Percentiles rank a stretch among this genome's conserved stretches.
Evolutionary conservation across 2,113 vertebrate species (phyloP).

Genomic region (Paralichthys olivaceus): DNA sequence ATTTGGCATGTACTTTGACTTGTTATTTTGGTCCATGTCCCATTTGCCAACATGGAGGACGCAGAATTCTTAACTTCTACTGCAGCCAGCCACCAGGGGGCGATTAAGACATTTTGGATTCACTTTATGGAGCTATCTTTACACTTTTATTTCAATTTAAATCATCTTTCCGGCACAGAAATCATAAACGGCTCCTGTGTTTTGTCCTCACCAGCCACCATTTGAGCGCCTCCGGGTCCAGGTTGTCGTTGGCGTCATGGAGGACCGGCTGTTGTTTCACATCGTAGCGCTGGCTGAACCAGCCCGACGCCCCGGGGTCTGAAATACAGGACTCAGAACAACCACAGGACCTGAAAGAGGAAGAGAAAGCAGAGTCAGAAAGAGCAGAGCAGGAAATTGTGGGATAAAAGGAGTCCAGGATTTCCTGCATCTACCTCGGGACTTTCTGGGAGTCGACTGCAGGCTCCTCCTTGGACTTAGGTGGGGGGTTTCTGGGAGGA

Average conservation of each 20-base stretch:
- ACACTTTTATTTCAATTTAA: not conserved
- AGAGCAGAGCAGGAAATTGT: not conserved
- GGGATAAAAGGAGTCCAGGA: not conserved
- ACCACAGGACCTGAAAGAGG: constrained; percentile 53
- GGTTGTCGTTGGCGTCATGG: not conserved
- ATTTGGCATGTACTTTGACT: too few species aligned
- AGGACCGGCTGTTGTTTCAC: constrained; percentile 72
- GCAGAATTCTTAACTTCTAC: too few species aligned
- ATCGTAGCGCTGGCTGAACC: constrained; percentile 82
- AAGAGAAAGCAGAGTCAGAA: not conserved
- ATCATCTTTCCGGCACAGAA: too few species aligned
- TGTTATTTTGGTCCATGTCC: too few species aligned
- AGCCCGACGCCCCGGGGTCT: constrained; percentile 22
- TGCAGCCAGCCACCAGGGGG: too few species aligned
- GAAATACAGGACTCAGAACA: constrained; percentile 66
- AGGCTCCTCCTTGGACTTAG: not conserved
- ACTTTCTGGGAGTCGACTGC: not conserved
- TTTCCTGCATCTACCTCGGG: not conserved
- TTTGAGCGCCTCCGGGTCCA: constrained; percentile 64
- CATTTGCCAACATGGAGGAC: too few species aligned
- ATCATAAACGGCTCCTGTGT: not conserved
- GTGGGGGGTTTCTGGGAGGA: not conserved
- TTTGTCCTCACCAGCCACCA: constrained; percentile 88
- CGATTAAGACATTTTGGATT: too few species aligned
- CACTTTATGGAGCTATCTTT: not conserved